These are phyloP conservation scores for Isoperla grammatica DNA, from an alignment of 2,888 invertebrate genomes.

Conservation along the genomic window DNA sequence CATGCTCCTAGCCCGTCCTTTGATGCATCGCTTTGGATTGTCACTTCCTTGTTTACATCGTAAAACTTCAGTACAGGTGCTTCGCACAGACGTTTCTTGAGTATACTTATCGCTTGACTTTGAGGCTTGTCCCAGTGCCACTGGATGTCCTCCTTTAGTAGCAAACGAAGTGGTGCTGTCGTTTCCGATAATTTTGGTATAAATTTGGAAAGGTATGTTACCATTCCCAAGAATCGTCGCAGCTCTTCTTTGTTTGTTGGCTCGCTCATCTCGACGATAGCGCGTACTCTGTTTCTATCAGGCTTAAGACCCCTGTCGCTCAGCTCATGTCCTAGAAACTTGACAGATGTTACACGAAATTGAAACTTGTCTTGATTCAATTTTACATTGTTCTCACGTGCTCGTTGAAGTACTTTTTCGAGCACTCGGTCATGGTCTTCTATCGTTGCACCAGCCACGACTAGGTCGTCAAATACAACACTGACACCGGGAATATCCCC, in stretches of 20 bases:
- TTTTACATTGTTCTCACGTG: slow-evolving; percentile 31
- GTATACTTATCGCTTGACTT: background rate
- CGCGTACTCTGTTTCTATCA: no score
- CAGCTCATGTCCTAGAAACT: slow-evolving; percentile 28
- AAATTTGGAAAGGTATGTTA: slow-evolving; percentile 35
- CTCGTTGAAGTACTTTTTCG: slow-evolving; percentile 21
- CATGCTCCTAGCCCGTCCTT: slow-evolving; percentile 6
- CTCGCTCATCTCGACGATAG: no score
- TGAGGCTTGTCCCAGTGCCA: background rate
- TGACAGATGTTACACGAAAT: slow-evolving; percentile 34
- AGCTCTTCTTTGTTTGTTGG: slow-evolving; percentile 21
- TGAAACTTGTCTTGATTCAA: slow-evolving; percentile 31
- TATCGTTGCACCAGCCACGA: slow-evolving; percentile 31
- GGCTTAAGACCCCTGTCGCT: no score
- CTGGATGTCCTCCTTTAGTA: background rate
- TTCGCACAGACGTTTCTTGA: background rate
- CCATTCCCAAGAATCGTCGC: slow-evolving; percentile 34
- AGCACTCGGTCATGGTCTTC: slow-evolving; percentile 15
- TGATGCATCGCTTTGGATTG: slow-evolving; percentile 5
- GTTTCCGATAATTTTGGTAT: slow-evolving; percentile 30
- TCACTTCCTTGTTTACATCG: background rate
- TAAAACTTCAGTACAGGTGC: background rate
- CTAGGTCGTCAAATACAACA: slow-evolving; percentile 39
- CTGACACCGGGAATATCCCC: slow-evolving; percentile 38
- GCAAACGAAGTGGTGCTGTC: background rate